Conservation (phyloP, 2,797 vertebrate species). For the Staurois parvus region DNA sequence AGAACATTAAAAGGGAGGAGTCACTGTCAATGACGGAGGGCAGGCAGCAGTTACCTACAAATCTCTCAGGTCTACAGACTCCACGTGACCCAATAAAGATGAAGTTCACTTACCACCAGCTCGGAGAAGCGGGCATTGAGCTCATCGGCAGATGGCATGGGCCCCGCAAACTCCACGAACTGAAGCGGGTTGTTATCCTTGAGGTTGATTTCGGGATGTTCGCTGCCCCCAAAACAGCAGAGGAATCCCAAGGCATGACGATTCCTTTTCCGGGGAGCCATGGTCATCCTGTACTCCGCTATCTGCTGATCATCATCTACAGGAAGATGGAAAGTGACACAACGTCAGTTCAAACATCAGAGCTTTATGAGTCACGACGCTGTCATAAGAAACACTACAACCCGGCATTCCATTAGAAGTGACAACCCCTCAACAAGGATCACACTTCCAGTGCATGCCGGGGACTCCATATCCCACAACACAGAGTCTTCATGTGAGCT, state of each 20-base stretch:
- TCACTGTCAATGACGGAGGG: no score
- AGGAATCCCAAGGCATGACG: slow-evolving; percentile 92
- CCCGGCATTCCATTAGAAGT: no score
- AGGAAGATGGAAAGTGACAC: slow-evolving; percentile 55
- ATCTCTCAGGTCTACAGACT: no score
- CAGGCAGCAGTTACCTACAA: no score
- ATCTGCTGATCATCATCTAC: slow-evolving; percentile 91
- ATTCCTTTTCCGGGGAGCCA: slow-evolving; percentile 95
- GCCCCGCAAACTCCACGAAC: slow-evolving; percentile 93
- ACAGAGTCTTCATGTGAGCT: no score
- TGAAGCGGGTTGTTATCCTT: slow-evolving; percentile 93
- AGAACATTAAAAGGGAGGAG: no score
- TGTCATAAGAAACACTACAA: no score
- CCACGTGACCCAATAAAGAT: neutral
- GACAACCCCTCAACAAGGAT: no score
- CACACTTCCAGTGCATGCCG: no score
- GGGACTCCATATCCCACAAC: no score
- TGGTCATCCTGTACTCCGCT: slow-evolving; percentile 81
- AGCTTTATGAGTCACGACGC: no score
- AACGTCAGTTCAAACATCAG: neutral
- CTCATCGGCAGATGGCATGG: slow-evolving; percentile 92
- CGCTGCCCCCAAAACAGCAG: slow-evolving; percentile 92
- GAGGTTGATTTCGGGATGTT: slow-evolving; percentile 95
- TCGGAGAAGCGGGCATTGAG: slow-evolving; percentile 93
- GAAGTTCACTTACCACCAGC: slow-evolving; percentile 89